These are phyloP conservation scores for Microplitis deprimator DNA, from an alignment of 2,888 invertebrate species.

Conservation along the genomic window DNA sequence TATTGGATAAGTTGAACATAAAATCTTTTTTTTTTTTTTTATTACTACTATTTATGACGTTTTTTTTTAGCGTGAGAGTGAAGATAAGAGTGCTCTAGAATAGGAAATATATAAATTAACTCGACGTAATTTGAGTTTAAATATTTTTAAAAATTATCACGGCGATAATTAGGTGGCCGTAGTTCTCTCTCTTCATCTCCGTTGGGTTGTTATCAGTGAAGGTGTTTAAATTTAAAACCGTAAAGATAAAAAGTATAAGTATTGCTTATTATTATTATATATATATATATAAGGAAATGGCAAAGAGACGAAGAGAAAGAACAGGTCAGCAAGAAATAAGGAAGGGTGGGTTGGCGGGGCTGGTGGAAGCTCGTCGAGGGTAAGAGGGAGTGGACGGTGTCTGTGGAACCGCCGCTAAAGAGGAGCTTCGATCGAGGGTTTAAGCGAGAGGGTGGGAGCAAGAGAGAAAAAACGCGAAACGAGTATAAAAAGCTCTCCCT, in stretches of 20 bases:
- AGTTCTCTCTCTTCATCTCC: constrained; percentile 12
- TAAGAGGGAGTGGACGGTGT: constrained; percentile 63
- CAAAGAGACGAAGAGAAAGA: constrained; percentile 31
- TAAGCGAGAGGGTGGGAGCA: constrained; percentile 48
- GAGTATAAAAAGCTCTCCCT: constrained; percentile 20
- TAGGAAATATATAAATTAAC: background rate
- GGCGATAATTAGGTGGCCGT: background rate
- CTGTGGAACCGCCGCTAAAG: constrained; percentile 69
- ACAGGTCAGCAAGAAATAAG: constrained; percentile 32
- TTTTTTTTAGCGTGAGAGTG: constrained; percentile 8
- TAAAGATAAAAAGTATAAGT: constrained; percentile 1
- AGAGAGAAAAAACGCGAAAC: constrained; percentile 36
- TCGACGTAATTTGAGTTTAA: background rate
- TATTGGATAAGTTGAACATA: background rate
- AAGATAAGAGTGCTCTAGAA: constrained; percentile 2
- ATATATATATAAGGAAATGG: background rate
- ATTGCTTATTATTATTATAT: background rate
- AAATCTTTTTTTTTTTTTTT: background rate
- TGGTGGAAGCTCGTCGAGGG: constrained; percentile 25
- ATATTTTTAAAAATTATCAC: background rate
- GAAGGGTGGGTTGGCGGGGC: constrained; percentile 36
- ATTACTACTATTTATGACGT: background rate
- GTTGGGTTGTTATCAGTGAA: background rate
- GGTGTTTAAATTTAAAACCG: constrained; percentile 33
- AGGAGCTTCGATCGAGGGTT: constrained; percentile 58